Evolutionary conservation across 2,113 vertebrate species (phyloP).

Genomic region (Acrocephalus arundinaceus): DNA sequence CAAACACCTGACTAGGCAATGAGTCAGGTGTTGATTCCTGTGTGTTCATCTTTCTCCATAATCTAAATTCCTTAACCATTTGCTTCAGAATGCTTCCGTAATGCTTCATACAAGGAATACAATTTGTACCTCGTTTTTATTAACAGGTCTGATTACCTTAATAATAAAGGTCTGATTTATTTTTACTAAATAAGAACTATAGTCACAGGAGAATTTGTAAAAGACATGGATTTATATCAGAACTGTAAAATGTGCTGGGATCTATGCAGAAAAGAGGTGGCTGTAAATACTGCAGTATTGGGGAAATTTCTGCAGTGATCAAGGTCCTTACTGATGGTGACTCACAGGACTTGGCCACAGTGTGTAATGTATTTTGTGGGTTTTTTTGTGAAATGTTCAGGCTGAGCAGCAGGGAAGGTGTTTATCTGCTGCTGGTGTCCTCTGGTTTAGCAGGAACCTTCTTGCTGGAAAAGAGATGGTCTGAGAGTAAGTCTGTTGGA

Average conservation of each 20-base stretch:
- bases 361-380: neutral
- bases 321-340: neutral
- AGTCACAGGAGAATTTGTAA: neutral
- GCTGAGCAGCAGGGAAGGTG: neutral
- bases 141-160: neutral
- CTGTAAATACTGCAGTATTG: neutral
- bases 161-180: neutral
- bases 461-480: neutral
- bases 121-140: neutral
- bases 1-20: neutral
- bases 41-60: neutral
- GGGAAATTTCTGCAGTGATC: neutral
- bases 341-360: neutral
- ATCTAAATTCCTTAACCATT: neutral
- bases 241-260: neutral
- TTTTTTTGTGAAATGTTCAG: neutral
- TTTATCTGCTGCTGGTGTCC: neutral
- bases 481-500: neutral
- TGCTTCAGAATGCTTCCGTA: accelerated
- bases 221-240: neutral
- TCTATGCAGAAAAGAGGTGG: neutral
- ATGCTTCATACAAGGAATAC: neutral
- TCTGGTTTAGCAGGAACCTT: neutral
- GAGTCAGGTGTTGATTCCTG: neutral
- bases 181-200: neutral